phyloP scores from a whole-genome alignment of 1,140 invertebrate genomes.

The Pseudoatta argentina region DNA sequence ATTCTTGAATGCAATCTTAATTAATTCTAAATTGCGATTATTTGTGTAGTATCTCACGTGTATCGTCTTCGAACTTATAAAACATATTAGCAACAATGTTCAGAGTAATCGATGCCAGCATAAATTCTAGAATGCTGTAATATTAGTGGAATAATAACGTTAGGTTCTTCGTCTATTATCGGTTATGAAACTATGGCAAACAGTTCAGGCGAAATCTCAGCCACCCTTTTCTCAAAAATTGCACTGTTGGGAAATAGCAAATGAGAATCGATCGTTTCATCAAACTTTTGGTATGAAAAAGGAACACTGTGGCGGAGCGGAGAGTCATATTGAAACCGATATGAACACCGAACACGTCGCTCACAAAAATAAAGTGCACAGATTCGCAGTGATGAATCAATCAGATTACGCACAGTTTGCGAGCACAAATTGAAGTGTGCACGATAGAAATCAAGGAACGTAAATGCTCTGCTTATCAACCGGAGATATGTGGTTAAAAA shows the following conservation, averaged over 20 bases:
- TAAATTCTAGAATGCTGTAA: conserved; percentile 5
- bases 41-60: background rate
- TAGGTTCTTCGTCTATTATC: conserved; percentile 8
- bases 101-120: background rate
- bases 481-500: conserved; percentile 3
- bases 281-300: conserved; percentile 36
- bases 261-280: conserved; percentile 58
- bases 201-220: background rate
- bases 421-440: conserved; percentile 27
- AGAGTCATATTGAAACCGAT: conserved; percentile 22
- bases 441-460: conserved; percentile 39
- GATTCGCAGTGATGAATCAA: conserved; percentile 30
- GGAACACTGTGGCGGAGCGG: background rate
- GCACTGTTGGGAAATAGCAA: conserved; percentile 11
- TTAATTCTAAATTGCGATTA: background rate
- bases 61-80: background rate
- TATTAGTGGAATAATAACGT: conserved; percentile 41
- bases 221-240: conserved; percentile 20
- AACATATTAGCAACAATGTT: background rate
- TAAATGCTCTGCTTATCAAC: conserved; percentile 39
- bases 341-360: background rate
- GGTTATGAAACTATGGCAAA: conserved; percentile 16
- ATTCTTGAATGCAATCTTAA: background rate
- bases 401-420: conserved; percentile 46
- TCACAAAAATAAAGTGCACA: conserved; percentile 24